Conservation (phyloP, 2,113 vertebrate species). For the Sialia sialis region DNA sequence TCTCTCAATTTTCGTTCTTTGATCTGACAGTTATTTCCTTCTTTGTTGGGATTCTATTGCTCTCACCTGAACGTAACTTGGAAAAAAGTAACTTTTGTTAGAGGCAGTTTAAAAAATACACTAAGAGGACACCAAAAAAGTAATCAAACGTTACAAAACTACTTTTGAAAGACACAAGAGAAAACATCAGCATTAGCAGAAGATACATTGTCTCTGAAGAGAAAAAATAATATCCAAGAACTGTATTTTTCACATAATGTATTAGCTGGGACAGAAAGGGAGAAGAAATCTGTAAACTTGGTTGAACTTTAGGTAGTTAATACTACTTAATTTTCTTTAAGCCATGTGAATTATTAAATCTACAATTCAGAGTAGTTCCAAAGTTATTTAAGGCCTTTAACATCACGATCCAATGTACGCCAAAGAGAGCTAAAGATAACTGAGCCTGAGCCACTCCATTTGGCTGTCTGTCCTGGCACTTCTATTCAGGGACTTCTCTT, state of each 20-base stretch:
- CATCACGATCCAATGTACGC: not conserved
- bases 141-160: not conserved
- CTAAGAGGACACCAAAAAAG: not conserved
- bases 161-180: not conserved
- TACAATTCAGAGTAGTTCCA: not conserved
- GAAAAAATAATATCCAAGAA: not conserved
- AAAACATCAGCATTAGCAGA: not conserved
- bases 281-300: not conserved
- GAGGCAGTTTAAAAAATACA: not conserved
- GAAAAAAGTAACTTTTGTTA: not conserved
- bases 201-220: not conserved
- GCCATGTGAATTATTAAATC: not conserved
- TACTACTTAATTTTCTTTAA: not conserved
- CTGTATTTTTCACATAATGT: not conserved
- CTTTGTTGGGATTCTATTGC: not conserved
- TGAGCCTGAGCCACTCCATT: not conserved
- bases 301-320: not conserved
- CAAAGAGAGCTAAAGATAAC: conserved; percentile 11
- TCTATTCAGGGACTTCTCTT: not conserved
- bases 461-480: not conserved
- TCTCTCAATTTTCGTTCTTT: not conserved
- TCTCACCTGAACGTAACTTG: not conserved
- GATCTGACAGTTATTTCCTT: not conserved
- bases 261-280: not conserved
- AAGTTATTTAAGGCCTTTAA: conserved; percentile 19